phyloP scores from a whole-genome alignment of 2,113 vertebrate genomes.

The Brevimyrus niger region DNA sequence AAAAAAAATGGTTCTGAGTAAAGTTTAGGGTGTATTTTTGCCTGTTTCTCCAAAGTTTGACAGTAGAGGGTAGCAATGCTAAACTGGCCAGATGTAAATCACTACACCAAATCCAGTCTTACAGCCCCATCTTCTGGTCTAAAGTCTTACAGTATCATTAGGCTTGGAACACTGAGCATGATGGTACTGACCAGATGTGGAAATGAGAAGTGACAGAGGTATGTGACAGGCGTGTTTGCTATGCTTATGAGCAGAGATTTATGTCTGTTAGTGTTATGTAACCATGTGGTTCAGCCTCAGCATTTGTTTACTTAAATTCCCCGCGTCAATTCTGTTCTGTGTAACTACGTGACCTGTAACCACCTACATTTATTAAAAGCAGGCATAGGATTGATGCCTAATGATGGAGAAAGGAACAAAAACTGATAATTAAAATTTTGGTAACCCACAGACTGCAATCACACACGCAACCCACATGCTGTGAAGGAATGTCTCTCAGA shows the following conservation, averaged over 20 bases:
- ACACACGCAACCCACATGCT: background rate
- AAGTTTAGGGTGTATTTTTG: background rate
- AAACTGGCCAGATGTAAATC: background rate
- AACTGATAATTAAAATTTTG: background rate
- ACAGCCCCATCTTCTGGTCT: constrained; percentile 1
- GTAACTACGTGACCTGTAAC: background rate
- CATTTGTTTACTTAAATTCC: background rate
- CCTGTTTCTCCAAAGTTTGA: background rate
- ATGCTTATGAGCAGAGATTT: background rate
- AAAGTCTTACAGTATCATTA: background rate
- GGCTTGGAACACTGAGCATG: background rate
- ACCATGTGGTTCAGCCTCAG: background rate
- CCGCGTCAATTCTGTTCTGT: background rate
- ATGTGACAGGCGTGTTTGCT: background rate
- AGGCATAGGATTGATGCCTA: background rate
- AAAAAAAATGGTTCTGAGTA: background rate
- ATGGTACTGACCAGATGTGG: background rate
- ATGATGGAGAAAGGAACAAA: background rate
- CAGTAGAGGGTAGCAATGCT: background rate
- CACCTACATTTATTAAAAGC: background rate
- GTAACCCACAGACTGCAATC: background rate
- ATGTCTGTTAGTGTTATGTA: background rate
- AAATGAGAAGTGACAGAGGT: background rate
- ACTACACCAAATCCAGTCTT: background rate
- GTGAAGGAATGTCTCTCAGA: background rate